Conservation (phyloP, 2,888 invertebrate species). For the Leptothorax acervorum region DNA sequence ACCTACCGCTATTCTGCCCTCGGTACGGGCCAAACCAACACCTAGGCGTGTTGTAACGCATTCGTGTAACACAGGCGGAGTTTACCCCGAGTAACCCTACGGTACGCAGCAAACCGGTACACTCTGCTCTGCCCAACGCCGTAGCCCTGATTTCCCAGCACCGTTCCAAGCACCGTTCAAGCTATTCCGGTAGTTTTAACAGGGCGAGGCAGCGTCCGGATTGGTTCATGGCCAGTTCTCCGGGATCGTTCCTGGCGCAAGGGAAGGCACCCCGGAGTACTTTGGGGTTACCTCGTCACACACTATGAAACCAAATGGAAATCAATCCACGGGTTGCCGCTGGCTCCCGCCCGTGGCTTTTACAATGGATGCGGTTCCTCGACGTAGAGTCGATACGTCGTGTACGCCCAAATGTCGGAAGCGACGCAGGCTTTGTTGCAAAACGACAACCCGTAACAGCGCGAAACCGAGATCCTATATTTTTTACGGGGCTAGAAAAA, state of each 20-base stretch:
- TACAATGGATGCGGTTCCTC: slow-evolving; percentile 51
- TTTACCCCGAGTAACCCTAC: slow-evolving; percentile 66
- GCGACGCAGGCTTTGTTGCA: slow-evolving; percentile 33
- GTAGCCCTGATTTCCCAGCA: slow-evolving; percentile 57
- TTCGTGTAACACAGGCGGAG: slow-evolving; percentile 72
- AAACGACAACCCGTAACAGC: slow-evolving; percentile 15
- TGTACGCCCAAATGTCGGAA: slow-evolving; percentile 37
- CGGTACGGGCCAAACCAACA: slow-evolving; percentile 58
- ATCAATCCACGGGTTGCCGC: slow-evolving; percentile 55
- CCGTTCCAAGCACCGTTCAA: slow-evolving; percentile 70
- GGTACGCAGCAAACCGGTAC: slow-evolving; percentile 36
- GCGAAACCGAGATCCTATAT: slow-evolving; percentile 1
- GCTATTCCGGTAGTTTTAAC: slow-evolving; percentile 76
- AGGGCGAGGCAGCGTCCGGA: slow-evolving; percentile 66
- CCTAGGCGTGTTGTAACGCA: slow-evolving; percentile 71
- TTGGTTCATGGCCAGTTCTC: slow-evolving; percentile 65
- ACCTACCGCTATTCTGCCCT: slow-evolving; percentile 34
- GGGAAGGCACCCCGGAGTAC: slow-evolving; percentile 64
- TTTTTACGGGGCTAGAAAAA: slow-evolving; percentile 9
- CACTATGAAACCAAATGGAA: slow-evolving; percentile 71
- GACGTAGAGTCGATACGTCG: slow-evolving; percentile 48
- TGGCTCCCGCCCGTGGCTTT: slow-evolving; percentile 60
- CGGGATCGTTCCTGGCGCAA: slow-evolving; percentile 59
- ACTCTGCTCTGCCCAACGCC: slow-evolving; percentile 60
- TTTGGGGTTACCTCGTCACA: slow-evolving; percentile 70